Evolutionary conservation across 2,113 vertebrate species (phyloP).

Genomic region (Tachysurus fulvidraco): DNA sequence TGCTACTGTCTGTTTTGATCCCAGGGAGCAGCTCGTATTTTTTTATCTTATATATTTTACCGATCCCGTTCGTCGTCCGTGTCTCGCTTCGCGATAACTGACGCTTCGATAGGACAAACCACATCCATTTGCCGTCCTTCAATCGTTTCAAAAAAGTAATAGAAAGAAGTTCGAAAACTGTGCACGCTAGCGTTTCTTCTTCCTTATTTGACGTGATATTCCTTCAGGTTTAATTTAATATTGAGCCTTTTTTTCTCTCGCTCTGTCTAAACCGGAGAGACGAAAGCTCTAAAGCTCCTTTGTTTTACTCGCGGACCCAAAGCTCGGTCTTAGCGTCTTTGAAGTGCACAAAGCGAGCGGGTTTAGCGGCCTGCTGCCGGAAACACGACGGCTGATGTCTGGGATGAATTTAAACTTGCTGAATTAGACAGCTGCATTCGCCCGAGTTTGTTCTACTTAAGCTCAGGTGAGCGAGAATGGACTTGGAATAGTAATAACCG

Average conservation of each 20-base stretch:
- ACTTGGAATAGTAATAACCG: conserved; percentile 58
- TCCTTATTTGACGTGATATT: conserved; percentile 52
- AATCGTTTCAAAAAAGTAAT: not conserved
- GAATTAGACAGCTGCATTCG: conserved; percentile 64
- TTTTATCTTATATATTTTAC: not conserved
- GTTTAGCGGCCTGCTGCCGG: conserved; percentile 70
- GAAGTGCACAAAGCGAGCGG: conserved; percentile 72
- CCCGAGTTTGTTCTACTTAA: conserved; percentile 64
- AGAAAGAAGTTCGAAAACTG: conserved; percentile 29
- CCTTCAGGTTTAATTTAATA: conserved; percentile 58
- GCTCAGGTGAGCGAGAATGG: conserved; percentile 67
- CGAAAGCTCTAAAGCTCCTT: conserved; percentile 53
- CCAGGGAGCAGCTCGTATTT: not conserved
- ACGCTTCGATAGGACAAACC: not conserved
- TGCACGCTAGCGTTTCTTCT: conserved; percentile 10
- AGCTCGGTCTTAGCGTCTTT: conserved; percentile 66
- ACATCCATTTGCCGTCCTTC: not conserved
- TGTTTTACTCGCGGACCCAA: conserved; percentile 67
- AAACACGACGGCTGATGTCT: conserved; percentile 65
- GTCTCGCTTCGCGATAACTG: not conserved
- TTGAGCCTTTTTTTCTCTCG: conserved; percentile 50
- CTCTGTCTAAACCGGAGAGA: conserved; percentile 59
- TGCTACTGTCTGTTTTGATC: not conserved
- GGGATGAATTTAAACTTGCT: conserved; percentile 69
- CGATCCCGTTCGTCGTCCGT: not conserved